These are phyloP conservation scores for human DNA, from an alignment of 2,113 vertebrate species.

Conservation along the genomic window DNA sequence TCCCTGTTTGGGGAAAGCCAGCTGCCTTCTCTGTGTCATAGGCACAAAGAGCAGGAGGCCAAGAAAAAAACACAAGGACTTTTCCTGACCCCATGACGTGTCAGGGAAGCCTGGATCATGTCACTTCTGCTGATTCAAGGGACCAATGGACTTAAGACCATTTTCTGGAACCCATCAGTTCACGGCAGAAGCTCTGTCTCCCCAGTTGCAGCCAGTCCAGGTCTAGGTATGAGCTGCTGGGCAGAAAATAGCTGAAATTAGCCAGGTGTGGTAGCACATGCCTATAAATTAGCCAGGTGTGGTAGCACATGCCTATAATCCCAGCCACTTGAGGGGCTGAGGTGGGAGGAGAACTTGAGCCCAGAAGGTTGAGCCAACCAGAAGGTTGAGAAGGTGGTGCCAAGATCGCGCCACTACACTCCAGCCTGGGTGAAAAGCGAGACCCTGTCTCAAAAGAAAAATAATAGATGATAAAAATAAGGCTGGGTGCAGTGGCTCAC, in stretches of 20 bases:
- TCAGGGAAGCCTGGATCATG: not conserved
- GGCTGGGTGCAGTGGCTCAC: no score
- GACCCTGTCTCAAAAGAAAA: not conserved
- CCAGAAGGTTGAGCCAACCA: no score
- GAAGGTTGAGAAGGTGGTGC: no score
- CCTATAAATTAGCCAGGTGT: not conserved
- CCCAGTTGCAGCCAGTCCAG: not conserved
- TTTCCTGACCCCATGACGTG: not conserved
- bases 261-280: not conserved
- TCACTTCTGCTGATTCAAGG: not conserved
- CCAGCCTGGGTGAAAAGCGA: not conserved
- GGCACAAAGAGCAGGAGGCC: not conserved
- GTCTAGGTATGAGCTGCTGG: not conserved
- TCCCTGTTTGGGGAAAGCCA: constrained; percentile 8
- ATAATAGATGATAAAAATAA: no score
- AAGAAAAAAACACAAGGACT: not conserved
- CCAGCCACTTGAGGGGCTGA: not conserved
- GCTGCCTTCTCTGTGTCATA: not conserved
- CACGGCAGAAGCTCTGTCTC: not conserved
- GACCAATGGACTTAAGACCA: not conserved
- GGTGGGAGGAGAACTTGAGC: not conserved
- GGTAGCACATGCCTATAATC: not conserved
- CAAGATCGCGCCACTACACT: no score
- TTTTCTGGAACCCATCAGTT: constrained; percentile 1
- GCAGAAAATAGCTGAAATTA: not conserved